Conservation (phyloP, 1,140 invertebrate species). For the Brachystomella parvula region DNA sequence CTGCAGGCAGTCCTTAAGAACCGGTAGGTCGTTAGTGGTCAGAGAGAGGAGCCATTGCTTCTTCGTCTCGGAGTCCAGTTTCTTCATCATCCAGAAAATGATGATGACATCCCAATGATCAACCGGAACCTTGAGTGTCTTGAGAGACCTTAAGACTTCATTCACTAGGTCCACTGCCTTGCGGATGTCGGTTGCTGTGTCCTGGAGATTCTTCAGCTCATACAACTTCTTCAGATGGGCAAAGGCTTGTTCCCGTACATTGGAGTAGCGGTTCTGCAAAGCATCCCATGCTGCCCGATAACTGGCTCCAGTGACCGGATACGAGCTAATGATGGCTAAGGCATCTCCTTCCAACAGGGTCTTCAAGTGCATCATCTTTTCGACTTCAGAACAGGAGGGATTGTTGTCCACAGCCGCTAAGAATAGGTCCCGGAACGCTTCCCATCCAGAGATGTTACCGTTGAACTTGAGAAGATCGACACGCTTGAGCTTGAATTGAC, state of each 20-base stretch:
- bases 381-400: too few relatives aligned
- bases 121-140: conserved; percentile 5
- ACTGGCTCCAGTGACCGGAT: neutral
- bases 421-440: too few relatives aligned
- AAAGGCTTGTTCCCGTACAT: conserved; percentile 7
- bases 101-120: conserved; percentile 21
- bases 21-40: neutral
- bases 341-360: conserved; percentile 3
- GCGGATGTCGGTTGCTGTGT: neutral
- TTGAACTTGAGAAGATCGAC: too few relatives aligned
- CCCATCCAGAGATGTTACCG: too few relatives aligned
- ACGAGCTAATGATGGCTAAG: neutral
- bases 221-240: conserved; percentile 2
- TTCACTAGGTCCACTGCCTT: conserved; percentile 2
- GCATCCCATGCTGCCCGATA: conserved; percentile 14
- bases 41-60: conserved; percentile 9
- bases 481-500: too few relatives aligned
- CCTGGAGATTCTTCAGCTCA: neutral
- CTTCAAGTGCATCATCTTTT: conserved; percentile 12
- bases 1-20: neutral
- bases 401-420: too few relatives aligned
- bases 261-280: neutral
- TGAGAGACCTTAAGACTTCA: conserved; percentile 12
- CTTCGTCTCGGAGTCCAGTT: conserved; percentile 17
- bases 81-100: neutral